Base-by-base conservation (phyloP, 2,113 vertebrate genomes). In the Chrysemys picta region DNA sequence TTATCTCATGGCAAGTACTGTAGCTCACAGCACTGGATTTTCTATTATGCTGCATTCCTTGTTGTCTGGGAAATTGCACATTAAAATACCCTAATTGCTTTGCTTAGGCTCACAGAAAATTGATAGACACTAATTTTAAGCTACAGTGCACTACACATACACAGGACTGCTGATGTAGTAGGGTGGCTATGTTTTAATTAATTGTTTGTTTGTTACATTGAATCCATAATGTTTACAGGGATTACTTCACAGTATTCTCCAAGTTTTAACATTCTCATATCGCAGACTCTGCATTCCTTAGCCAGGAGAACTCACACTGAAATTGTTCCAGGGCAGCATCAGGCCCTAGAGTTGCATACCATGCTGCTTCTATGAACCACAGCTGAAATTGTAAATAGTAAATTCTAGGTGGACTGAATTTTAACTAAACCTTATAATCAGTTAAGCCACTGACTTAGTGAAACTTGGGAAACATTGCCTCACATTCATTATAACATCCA, bases 11-110 rank as follows among this genome's bases (percentile, higher is more conserved):
- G 57, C 13, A 31, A 62, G 27, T 62, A 62, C 6, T 62, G 57
- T 31, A 62, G 12, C 57, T 62, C 27, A 62, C 25, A 62, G 27
- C 57, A 31, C 87, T 79, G 85, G 31, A 4, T 76, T 95, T 90
- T 85, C 17, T 9, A 59, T 79, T 91, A 89, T 90, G 22, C 80
- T 38, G 35, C 84, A 81, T 69, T 91, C 49, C 62, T 56, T 50
- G 31, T 10, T 82, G 78, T 69, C 72, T 91, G 94, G 82, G 82
- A 92, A 92, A 89, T 38, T 31, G 29, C 4, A 10, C 47, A 79
- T 83, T 81, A 94, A 94, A 93, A 94, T 84, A 59, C 80, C 79
- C 80, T 92, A 89, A 95, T 94, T 87, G 90, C 87, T 93, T 93
- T 84, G 84, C 89, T 76, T 50, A 62, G 69, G 8, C 84, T 95